Evolutionary conservation across 1,140 invertebrate species (phyloP).

Genomic region (Euura lappo): DNA sequence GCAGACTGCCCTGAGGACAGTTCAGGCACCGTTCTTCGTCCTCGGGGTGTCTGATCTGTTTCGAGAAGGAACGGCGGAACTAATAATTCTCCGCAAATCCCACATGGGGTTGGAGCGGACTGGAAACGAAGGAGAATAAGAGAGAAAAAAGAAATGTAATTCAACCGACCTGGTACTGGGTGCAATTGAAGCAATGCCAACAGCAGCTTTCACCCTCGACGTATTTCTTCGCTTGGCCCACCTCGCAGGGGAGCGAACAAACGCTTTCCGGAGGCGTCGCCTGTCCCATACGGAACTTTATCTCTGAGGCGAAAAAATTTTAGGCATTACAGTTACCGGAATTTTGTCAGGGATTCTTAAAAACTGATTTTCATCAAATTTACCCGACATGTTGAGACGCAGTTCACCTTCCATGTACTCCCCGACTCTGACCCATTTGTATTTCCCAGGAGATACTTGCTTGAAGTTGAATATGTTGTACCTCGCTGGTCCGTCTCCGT

Average conservation of each 20-base stretch:
- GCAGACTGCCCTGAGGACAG: constrained; percentile 84
- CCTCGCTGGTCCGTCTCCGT: constrained; percentile 90
- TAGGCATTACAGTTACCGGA: too few species aligned
- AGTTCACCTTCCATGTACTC: constrained; percentile 82
- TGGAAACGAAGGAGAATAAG: neutral
- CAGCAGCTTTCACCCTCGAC: constrained; percentile 92
- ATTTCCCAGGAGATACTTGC: constrained; percentile 74
- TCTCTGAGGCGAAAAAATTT: constrained; percentile 61
- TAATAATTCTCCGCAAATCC: neutral
- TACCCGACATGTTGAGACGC: constrained; percentile 80
- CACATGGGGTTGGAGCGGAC: neutral
- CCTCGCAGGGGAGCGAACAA: constrained; percentile 84
- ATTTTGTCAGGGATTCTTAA: too few species aligned
- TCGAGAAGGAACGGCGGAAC: constrained; percentile 7
- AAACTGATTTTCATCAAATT: constrained; percentile 26
- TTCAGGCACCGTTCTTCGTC: constrained; percentile 83
- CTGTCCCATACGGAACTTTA: constrained; percentile 80
- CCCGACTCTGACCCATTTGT: constrained; percentile 87
- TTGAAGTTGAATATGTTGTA: constrained; percentile 97
- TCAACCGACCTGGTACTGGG: constrained; percentile 81
- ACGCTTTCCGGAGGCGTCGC: constrained; percentile 84
- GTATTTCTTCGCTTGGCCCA: constrained; percentile 89
- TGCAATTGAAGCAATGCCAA: constrained; percentile 96
- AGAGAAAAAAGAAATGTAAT: constrained; percentile 7
- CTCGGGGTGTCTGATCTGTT: constrained; percentile 76